phyloP scores from a whole-genome alignment of 1,140 invertebrate species.

The Drosophila ambigua region DNA sequence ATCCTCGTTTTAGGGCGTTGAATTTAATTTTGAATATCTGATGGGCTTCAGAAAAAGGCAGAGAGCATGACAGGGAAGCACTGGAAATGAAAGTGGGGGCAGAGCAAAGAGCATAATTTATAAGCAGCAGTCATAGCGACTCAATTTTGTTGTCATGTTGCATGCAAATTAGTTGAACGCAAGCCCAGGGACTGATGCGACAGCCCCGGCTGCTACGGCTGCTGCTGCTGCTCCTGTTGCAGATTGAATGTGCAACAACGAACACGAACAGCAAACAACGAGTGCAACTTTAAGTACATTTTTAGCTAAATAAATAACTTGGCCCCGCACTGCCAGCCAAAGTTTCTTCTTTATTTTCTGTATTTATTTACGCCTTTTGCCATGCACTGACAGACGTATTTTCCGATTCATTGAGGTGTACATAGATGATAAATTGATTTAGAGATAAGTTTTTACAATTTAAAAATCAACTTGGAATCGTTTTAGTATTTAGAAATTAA shows the following conservation, averaged over 20 bases:
- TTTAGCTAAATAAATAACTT: conserved; percentile 58
- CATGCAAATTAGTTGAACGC: conserved; percentile 57
- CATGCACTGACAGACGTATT: no score
- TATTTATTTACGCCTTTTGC: background rate
- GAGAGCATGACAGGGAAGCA: background rate
- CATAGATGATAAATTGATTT: no score
- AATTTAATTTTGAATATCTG: conserved; percentile 12
- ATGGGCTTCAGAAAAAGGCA: conserved; percentile 12
- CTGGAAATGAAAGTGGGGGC: conserved; percentile 6
- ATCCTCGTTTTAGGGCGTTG: no score
- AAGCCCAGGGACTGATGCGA: conserved; percentile 12
- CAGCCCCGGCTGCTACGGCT: no score
- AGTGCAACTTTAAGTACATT: conserved; percentile 57
- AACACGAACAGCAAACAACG: conserved; percentile 12
- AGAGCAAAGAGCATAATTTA: conserved; percentile 63
- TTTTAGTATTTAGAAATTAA: no score
- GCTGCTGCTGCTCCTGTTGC: conserved; percentile 31
- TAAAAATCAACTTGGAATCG: no score
- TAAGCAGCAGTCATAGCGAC: conserved; percentile 47
- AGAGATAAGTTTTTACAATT: no score
- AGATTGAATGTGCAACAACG: conserved; percentile 37
- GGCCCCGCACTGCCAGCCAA: conserved; percentile 15
- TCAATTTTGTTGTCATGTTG: conserved; percentile 53
- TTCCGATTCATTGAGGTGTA: no score
- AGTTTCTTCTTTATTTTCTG: conserved; percentile 7